Evolutionary conservation across 2,888 invertebrate species (phyloP), one percentile per base, ranked within the genome.

Genomic region (Eulithis testata): DNA sequence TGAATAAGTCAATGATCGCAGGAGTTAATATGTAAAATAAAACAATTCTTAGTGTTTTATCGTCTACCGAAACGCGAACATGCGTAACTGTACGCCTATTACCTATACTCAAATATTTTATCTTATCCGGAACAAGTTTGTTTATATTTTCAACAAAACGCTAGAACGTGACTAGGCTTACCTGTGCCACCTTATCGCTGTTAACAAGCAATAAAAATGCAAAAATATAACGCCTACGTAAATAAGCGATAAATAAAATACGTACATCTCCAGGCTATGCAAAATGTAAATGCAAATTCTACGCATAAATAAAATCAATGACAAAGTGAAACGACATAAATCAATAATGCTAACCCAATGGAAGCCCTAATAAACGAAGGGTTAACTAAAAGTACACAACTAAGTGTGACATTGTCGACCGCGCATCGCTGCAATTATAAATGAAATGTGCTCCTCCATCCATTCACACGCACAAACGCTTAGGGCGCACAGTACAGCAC

Each of bases 351-450:
- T 72, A 76, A 78, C 77, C 74, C 74, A 75, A 76, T 73, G 76
- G 78, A 80, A 80, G 77, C 80, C 79, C 76, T 77, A 78, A 79
- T 82, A 81, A 85, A 79, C 79, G 75, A 82, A 82, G 85, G 85
- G 86, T 83, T 82, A 67, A 83, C 77, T 84, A 81, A 85, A 87
- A 85, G 79, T 81, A 85, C 78, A 82, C 82, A 83, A 83, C 76
- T 78, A 83, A 87, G 85, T 87, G 87, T 87, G 88, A 87, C 87
- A 87, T 88, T 88, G 89, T 82, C 88, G 86, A 86, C 85, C 88
- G 91, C 89, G 90, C 91, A 90, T 91, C 91, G 82, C 86, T 89
- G 91, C 91, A 91, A 93, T 92, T 92, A 91, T 91, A 92, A 92
- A 91, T 88, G 89, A 91, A 91, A 92, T 92, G 91, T 91, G 90